Percentiles rank a stretch among this genome's conserved stretches.
Conservation (phyloP, 2,797 vertebrate species). For the Sandelia bainsii region DNA sequence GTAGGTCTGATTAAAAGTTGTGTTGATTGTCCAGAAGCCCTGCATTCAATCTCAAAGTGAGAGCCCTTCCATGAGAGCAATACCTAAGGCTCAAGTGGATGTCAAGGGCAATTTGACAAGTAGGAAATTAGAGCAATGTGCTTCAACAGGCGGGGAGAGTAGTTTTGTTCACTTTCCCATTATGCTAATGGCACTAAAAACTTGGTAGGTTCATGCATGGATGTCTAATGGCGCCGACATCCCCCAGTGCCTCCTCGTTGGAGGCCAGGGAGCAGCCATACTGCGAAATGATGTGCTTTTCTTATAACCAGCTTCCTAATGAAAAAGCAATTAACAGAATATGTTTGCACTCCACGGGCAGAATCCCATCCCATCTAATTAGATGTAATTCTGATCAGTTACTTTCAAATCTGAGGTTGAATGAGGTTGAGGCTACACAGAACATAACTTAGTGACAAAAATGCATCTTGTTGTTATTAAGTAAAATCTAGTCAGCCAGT, state of each 20-base stretch:
- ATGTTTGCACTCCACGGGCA: conserved; percentile 64
- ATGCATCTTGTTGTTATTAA: conserved; percentile 3
- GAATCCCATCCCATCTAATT: conserved; percentile 61
- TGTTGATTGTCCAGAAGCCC: conserved; percentile 27
- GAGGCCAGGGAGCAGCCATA: conserved; percentile 52
- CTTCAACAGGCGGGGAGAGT: conserved; percentile 52
- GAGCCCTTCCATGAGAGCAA: conserved; percentile 18
- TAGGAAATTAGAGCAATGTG: conserved; percentile 50
- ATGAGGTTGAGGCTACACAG: conserved; percentile 1
- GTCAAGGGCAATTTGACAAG: conserved; percentile 55
- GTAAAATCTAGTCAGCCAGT: conserved; percentile 21
- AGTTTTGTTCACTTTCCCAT: conserved; percentile 61
- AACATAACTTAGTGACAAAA: conserved; percentile 11
- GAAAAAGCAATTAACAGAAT: conserved; percentile 75
- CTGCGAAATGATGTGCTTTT: conserved; percentile 64
- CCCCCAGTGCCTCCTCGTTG: conserved; percentile 34
- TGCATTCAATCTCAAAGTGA: conserved; percentile 9
- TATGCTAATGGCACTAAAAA: conserved; percentile 65
- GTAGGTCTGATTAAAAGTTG: conserved; percentile 18
- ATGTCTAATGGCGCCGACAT: conserved; percentile 68
- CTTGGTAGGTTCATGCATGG: conserved; percentile 61
- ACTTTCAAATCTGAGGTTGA: conserved; percentile 36
- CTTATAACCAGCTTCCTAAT: conserved; percentile 69
- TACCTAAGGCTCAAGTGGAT: conserved; percentile 45
- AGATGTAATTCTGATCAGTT: conserved; percentile 46